phyloP scores from a whole-genome alignment of 2,888 invertebrate species.

The Asteroscopus sphinx region DNA sequence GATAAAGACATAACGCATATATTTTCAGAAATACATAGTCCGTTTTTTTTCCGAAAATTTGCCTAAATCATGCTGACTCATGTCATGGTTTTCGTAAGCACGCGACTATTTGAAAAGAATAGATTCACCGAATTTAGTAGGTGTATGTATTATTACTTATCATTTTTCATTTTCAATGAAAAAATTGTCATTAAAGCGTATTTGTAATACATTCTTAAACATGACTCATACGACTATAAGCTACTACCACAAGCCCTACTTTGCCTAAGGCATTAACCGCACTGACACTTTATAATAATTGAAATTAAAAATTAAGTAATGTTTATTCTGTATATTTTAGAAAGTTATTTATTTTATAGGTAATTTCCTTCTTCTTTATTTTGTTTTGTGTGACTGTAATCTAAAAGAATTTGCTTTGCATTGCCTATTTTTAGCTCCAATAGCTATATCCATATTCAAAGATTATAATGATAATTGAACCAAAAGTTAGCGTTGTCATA shows the following conservation, averaged over 20 bases:
- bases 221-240: background rate
- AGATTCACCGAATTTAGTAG: slow-evolving; percentile 19
- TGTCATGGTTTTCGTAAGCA: background rate
- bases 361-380: too few species aligned
- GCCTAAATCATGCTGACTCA: slow-evolving; percentile 11
- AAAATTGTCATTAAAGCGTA: slow-evolving; percentile 6
- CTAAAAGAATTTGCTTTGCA: too few species aligned
- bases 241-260: background rate
- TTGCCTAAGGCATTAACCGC: too few species aligned
- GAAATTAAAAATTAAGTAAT: too few species aligned
- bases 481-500: too few species aligned
- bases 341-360: too few species aligned
- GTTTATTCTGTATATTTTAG: too few species aligned
- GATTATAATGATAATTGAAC: too few species aligned
- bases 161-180: slow-evolving; percentile 22
- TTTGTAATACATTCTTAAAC: slow-evolving; percentile 5
- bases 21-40: background rate
- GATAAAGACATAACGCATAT: background rate
- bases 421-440: too few species aligned
- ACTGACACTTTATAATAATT: too few species aligned
- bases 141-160: background rate
- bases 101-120: background rate
- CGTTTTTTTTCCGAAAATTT: background rate
- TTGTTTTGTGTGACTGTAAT: too few species aligned
- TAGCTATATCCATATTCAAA: too few species aligned